Evolutionary conservation across 1,140 invertebrate genomes (phyloP).

Genomic region (Penaeus vannamei): DNA sequence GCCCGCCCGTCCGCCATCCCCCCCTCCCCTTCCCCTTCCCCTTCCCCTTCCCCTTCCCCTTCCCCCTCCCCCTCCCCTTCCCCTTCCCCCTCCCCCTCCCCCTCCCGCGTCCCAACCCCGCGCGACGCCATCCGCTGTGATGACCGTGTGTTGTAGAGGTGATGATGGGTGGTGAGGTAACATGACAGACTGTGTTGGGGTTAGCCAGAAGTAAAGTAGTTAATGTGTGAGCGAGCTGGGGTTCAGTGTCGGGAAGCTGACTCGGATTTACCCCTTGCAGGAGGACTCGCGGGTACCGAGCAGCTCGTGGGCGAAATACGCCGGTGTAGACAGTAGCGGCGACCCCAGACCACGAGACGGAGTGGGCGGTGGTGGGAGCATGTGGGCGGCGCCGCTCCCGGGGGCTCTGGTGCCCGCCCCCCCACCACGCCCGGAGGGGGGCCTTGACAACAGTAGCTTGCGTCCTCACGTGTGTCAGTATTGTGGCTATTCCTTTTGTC

Average conservation of each 20-base stretch:
- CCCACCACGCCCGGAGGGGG: slow-evolving; percentile 26
- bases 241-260: slow-evolving; percentile 15
- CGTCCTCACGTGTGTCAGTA: slow-evolving; percentile 52
- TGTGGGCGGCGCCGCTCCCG: slow-evolving; percentile 37
- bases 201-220: neutral
- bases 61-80: neutral
- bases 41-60: neutral
- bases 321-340: slow-evolving; percentile 31
- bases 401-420: neutral
- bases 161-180: no score
- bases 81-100: neutral
- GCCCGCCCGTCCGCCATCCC: neutral
- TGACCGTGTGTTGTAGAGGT: no score
- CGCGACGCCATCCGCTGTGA: no score
- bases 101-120: no score
- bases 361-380: neutral
- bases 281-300: slow-evolving; percentile 48
- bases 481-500: slow-evolving; percentile 55
- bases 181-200: neutral
- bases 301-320: slow-evolving; percentile 50
- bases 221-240: neutral
- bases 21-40: neutral
- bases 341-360: slow-evolving; percentile 3
- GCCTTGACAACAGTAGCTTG: slow-evolving; percentile 2
- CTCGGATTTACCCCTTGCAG: slow-evolving; percentile 55